Base-by-base conservation (phyloP, 2,888 invertebrate genomes). In the Scotopteryx bipunctaria region DNA sequence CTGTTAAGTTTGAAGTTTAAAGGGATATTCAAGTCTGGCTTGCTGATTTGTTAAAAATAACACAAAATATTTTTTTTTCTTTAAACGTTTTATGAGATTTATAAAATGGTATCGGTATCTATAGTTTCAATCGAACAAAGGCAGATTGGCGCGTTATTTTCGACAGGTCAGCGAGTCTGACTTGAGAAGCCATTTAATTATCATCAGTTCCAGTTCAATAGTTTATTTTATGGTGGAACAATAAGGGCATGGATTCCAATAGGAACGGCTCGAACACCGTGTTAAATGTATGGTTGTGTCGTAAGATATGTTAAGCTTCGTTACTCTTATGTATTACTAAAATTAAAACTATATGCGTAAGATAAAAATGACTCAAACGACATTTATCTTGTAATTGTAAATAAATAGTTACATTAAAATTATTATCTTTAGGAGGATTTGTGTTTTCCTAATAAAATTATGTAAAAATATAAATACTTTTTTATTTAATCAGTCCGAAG, bases 251-350 rank as follows among this genome's bases (percentile, higher is more conserved):
- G 63, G 64, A 52, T 72, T 71, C 69, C 69, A 62, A 49, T 60
- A 58, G 71, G 69, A 63, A 62, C 61, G 76, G 78, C 77, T 76
- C 57, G 61, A 70, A 69, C 85, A 82, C 86, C 89, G 86, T 86
- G 86, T 87, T 89, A 84, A 88, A 86, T 86, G 81, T 90, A 91
- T 91, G 91, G 91, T 91, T 91, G 91, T 91, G 91, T 91, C 91
- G 83, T 90, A 89, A 86, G 82, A 86, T 88, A 88, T 87, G 76
- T 82, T 85, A 88, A 87, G 87, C 83, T 88, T 88, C 82, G 88
- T 88, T 67, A 69, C 60, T 59, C 71, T 84, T 38, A 83, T 78
- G 77, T 75, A 73, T 87, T 61, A 61, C 42, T 57, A 59, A 57
- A 55, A 46, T 48, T 59, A 57, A 61, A 55, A 50, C 32, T 55